A percentile compares a stretch with the other conserved stretches of the same genome.
phyloP scores from a whole-genome alignment of 2,113 vertebrate species.

The Alces alces region DNA sequence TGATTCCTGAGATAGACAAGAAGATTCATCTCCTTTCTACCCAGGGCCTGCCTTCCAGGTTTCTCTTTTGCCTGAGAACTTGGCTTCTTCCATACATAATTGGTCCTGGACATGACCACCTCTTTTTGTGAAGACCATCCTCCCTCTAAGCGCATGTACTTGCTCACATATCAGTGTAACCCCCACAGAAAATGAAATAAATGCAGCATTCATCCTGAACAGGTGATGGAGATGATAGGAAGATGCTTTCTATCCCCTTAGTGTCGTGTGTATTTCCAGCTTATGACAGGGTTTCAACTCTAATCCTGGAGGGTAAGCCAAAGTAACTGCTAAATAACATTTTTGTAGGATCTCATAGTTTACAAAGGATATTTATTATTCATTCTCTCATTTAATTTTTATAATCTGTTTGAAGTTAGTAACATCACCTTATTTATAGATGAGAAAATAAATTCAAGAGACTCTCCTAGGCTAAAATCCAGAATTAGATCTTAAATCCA shows the following conservation, averaged over 20 bases:
- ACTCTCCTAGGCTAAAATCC: not conserved
- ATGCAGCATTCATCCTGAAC: not conserved
- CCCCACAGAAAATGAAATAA: not conserved
- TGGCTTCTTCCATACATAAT: not conserved
- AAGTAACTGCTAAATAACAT: not conserved
- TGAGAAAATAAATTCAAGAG: not conserved
- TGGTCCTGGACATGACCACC: not conserved
- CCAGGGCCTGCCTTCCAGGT: not conserved
- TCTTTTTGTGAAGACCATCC: not conserved
- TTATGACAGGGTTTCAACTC: not conserved
- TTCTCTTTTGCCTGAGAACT: not conserved
- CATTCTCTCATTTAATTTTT: not conserved
- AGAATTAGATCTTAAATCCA: not conserved
- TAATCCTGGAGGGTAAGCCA: not conserved
- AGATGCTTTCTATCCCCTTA: not conserved
- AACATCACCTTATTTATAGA: not conserved
- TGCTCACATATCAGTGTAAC: not conserved
- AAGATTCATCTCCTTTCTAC: not conserved
- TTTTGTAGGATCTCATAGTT: not conserved
- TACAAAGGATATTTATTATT: not conserved
- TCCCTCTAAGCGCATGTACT: not conserved
- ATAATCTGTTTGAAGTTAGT: not conserved
- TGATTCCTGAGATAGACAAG: not conserved
- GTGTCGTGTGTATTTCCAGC: not conserved
- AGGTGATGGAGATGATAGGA: not conserved